These are phyloP conservation scores for Muscicapa striata DNA, from an alignment of 2,797 vertebrate species.

Conservation along the genomic window DNA sequence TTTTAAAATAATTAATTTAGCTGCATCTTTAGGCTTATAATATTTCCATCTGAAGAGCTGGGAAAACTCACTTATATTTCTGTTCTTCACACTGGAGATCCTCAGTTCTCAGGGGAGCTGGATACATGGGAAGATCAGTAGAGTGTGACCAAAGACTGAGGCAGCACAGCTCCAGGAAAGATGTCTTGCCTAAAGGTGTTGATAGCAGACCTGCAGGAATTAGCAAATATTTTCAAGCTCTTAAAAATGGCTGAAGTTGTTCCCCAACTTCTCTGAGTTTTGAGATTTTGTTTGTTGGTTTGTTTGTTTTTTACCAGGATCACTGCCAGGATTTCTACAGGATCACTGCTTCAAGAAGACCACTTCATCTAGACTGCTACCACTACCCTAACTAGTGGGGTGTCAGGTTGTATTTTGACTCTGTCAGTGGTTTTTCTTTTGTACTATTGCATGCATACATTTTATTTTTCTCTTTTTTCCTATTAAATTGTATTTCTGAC, in stretches of 20 bases:
- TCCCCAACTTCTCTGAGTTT: background rate
- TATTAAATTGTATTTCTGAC: too few species aligned
- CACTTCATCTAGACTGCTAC: too few species aligned
- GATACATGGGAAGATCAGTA: background rate
- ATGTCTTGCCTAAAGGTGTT: background rate
- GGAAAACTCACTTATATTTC: accelerated
- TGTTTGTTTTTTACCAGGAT: too few species aligned
- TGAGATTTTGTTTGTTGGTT: too few species aligned
- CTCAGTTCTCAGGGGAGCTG: background rate
- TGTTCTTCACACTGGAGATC: background rate
- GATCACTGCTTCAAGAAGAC: too few species aligned
- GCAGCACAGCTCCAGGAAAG: background rate
- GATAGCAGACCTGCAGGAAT: background rate
- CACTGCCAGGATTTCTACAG: too few species aligned
- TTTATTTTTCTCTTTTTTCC: too few species aligned
- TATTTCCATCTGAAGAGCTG: background rate
- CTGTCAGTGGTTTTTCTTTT: too few species aligned
- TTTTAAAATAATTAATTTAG: background rate
- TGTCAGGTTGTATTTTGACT: too few species aligned
- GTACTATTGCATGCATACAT: too few species aligned
- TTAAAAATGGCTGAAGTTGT: background rate
- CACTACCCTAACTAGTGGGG: too few species aligned
- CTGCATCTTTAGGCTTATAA: background rate
- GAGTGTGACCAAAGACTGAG: background rate
- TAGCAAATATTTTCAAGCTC: background rate